Conservation (phyloP, 2,113 vertebrate species). For the Muntiacus reevesi region DNA sequence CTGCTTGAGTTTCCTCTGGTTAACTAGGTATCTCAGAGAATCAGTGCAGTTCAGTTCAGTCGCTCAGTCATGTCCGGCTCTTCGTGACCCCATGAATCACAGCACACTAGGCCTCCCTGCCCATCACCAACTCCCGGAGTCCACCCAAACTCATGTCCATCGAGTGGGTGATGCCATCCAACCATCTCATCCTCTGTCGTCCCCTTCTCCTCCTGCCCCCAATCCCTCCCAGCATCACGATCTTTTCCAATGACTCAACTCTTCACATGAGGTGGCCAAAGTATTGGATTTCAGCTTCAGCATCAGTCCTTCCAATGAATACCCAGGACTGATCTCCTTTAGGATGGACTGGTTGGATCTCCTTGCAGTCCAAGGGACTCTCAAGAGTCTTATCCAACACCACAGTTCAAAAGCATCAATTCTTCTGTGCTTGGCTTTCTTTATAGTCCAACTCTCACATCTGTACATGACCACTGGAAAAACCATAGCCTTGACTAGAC, state of each 20-base stretch:
- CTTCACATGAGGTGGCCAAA: not conserved
- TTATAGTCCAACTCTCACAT: not conserved
- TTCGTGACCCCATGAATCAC: not conserved
- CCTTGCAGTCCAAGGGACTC: not conserved
- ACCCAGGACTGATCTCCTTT: not conserved
- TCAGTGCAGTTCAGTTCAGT: not conserved
- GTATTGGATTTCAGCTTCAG: not conserved
- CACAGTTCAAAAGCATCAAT: not conserved
- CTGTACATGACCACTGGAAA: not conserved
- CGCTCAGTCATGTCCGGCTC: rapidly evolving
- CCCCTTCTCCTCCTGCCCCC: not conserved
- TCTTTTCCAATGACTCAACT: not conserved
- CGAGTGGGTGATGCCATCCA: not conserved
- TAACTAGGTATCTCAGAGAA: not conserved
- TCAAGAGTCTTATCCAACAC: not conserved
- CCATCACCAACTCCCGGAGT: not conserved
- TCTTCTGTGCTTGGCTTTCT: not conserved
- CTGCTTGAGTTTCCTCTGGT: not conserved
- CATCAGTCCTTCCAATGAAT: not conserved
- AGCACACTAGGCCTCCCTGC: not conserved
- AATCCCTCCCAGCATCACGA: not conserved
- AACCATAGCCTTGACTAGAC: not conserved
- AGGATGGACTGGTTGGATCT: not conserved
- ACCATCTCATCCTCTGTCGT: not conserved
- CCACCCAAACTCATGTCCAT: not conserved